Conservation (phyloP, 2,113 vertebrate species). For the Mustelus asterias region DNA sequence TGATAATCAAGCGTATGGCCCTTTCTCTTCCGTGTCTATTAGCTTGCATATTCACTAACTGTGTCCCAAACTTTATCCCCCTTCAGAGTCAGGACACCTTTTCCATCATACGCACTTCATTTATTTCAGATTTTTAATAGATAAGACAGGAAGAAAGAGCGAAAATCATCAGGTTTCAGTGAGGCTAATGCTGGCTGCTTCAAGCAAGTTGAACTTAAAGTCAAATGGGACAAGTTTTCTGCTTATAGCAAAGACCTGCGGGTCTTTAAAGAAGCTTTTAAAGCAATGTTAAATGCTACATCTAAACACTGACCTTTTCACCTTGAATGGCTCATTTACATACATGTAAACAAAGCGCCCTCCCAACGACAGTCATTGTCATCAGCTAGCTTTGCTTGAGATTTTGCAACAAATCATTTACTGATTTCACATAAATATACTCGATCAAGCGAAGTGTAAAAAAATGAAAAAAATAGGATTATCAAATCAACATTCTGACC, state of each 20-base stretch:
- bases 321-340: conserved; percentile 59
- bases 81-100: conserved; percentile 45
- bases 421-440: background rate
- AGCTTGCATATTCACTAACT: conserved; percentile 44
- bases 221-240: background rate
- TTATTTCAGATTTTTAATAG: conserved; percentile 1
- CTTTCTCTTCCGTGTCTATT: conserved; percentile 45
- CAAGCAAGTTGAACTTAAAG: background rate
- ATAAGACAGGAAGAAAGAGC: conserved; percentile 46
- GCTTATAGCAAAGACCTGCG: background rate
- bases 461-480: background rate
- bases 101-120: background rate
- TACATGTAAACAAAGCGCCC: conserved; percentile 60
- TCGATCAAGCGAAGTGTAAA: background rate
- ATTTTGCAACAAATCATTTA: conserved; percentile 41
- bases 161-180: conserved; percentile 32
- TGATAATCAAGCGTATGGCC: conserved; percentile 32
- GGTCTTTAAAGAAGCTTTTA: background rate
- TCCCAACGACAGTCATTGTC: conserved; percentile 50
- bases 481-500: background rate
- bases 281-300: conserved; percentile 32
- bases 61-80: conserved; percentile 55
- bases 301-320: conserved; percentile 76
- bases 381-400: conserved; percentile 57
- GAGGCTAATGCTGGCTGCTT: background rate